These are phyloP conservation scores for Geopemphigus sp. DNA, from an alignment of 1,140 invertebrate genomes.

Conservation along the genomic window DNA sequence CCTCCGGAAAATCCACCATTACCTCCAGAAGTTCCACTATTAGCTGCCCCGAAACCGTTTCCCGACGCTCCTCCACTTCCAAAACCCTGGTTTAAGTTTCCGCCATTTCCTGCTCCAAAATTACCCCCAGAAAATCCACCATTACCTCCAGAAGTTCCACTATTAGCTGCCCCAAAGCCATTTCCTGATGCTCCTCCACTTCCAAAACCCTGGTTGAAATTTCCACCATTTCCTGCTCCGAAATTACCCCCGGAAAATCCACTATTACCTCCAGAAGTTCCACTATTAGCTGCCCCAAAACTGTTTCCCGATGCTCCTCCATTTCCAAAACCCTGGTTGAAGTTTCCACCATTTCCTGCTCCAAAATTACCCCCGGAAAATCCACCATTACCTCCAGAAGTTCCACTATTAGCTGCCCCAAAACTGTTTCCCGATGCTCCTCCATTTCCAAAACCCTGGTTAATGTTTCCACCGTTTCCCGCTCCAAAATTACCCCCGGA, in stretches of 20 bases:
- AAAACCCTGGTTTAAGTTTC: neutral
- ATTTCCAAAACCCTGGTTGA: too few species aligned
- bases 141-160: neutral
- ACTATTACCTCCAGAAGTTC: neutral
- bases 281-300: neutral
- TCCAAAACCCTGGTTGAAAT: neutral
- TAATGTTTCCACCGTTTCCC: too few species aligned
- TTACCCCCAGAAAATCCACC: neutral
- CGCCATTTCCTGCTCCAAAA: neutral
- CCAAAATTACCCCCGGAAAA: conserved; percentile 4
- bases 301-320: neutral
- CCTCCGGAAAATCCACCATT: neutral
- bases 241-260: neutral
- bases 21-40: neutral
- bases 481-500: too few species aligned
- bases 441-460: too few species aligned
- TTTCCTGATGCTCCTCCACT: neutral
- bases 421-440: neutral
- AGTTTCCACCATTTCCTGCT: neutral
- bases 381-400: neutral
- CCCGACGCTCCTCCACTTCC: conserved; percentile 10
- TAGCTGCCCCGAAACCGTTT: neutral
- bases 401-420: neutral
- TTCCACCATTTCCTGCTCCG: neutral
- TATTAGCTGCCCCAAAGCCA: too few species aligned